Evolutionary conservation across 2,113 vertebrate genomes (phyloP).

Genomic region (Myiopsitta monachus): DNA sequence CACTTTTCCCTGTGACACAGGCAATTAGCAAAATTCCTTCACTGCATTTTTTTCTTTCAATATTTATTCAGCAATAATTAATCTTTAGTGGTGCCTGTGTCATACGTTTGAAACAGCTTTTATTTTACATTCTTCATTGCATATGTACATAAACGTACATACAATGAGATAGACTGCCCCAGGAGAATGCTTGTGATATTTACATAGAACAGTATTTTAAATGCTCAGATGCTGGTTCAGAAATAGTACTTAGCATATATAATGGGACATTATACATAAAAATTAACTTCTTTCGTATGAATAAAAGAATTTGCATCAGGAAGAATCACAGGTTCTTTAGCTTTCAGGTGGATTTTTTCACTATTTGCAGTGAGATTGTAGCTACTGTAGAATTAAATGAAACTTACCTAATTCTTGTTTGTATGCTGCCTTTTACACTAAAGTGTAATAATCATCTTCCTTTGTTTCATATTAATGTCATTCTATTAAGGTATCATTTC

Average conservation of each 20-base stretch:
- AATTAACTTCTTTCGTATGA: neutral
- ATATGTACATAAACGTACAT: neutral
- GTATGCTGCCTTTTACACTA: neutral
- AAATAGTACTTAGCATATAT: neutral
- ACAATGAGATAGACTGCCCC: neutral
- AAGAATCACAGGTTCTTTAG: neutral
- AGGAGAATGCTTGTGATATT: neutral
- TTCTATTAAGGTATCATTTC: neutral
- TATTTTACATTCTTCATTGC: neutral
- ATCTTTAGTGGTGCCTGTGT: neutral
- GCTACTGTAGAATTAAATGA: neutral
- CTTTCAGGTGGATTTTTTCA: neutral
- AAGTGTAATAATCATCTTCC: neutral
- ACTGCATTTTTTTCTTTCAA: neutral
- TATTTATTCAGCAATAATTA: neutral
- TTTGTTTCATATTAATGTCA: neutral
- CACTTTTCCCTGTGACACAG: neutral
- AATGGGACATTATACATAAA: neutral
- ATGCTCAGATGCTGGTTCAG: neutral
- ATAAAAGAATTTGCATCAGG: neutral
- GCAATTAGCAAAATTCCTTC: neutral
- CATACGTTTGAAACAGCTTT: neutral
- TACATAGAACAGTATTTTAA: neutral
- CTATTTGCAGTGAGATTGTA: neutral
- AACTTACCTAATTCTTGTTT: neutral